phyloP scores from a whole-genome alignment of 2,113 vertebrate species.

The Istiophorus platypterus region DNA sequence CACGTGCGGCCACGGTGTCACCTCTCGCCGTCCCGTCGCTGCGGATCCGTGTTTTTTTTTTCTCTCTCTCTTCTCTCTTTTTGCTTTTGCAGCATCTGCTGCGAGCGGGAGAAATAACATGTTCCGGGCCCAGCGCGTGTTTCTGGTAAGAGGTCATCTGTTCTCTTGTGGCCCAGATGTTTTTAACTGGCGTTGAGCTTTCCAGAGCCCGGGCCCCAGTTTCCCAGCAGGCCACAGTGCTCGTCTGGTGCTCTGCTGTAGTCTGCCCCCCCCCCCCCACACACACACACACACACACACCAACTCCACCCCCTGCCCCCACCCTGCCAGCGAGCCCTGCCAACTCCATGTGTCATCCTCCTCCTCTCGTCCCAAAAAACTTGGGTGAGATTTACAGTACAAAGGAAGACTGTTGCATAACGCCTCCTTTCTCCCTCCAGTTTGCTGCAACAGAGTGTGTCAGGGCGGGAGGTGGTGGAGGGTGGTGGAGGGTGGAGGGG shows the following conservation, averaged over 20 bases:
- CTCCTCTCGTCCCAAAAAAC: constrained; percentile 41
- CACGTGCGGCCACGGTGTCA: too few relatives aligned
- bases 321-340: constrained; percentile 56
- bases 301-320: too few relatives aligned
- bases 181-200: constrained; percentile 62
- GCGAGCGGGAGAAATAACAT: constrained; percentile 60
- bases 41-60: constrained; percentile 44
- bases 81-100: constrained; percentile 50
- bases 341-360: constrained; percentile 69
- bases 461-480: constrained; percentile 28
- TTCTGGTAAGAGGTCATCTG: constrained; percentile 72
- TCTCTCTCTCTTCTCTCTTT: too few relatives aligned
- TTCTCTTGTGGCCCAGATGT: constrained; percentile 76
- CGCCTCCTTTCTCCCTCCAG: constrained; percentile 31
- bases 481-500: too few relatives aligned
- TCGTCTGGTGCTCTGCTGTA: constrained; percentile 64
- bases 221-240: constrained; percentile 70
- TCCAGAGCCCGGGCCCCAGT: constrained; percentile 55
- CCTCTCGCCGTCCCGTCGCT: constrained; percentile 17
- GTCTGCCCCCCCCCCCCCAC: constrained; percentile 12
- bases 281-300: too few relatives aligned
- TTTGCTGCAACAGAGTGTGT: constrained; percentile 53
- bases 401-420: constrained; percentile 73
- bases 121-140: constrained; percentile 64
- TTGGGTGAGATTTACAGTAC: constrained; percentile 74